These are phyloP conservation scores for Alentia gelatinosa DNA, from an alignment of 2,888 invertebrate genomes.

Conservation along the genomic window DNA sequence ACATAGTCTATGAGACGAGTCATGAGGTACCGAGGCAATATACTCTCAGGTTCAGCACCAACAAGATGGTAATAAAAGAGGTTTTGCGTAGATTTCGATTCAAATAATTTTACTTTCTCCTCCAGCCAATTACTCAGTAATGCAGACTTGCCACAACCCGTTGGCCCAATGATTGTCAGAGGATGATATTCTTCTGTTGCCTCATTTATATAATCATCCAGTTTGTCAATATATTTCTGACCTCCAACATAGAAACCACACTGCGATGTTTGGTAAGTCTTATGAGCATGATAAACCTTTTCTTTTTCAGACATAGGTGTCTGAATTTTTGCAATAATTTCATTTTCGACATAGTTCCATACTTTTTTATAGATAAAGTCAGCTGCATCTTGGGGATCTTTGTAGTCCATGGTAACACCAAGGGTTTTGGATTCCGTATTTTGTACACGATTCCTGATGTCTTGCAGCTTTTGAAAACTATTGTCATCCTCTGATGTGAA, in stretches of 20 bases:
- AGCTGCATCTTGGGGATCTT: not conserved
- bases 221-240: not conserved
- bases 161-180: not conserved
- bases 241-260: not conserved
- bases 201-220: not conserved
- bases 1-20: not conserved
- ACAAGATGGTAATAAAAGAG: constrained; percentile 10
- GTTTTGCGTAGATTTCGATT: not conserved
- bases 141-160: constrained; percentile 1
- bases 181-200: not conserved
- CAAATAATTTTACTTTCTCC: not conserved
- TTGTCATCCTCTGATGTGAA: not conserved
- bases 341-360: not conserved
- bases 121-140: not conserved
- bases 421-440: not conserved
- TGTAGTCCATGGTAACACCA: not conserved
- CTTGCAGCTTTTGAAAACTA: not conserved
- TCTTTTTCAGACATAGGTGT: not conserved
- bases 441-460: not conserved
- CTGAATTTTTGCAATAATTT: not conserved
- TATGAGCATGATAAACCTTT: not conserved
- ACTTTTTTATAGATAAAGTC: constrained; percentile 1
- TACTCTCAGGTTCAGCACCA: not conserved
- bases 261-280: not conserved
- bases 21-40: not conserved